These are phyloP conservation scores for Thecocarcelia acutangulata DNA, from an alignment of 2,888 invertebrate genomes.

Conservation along the genomic window DNA sequence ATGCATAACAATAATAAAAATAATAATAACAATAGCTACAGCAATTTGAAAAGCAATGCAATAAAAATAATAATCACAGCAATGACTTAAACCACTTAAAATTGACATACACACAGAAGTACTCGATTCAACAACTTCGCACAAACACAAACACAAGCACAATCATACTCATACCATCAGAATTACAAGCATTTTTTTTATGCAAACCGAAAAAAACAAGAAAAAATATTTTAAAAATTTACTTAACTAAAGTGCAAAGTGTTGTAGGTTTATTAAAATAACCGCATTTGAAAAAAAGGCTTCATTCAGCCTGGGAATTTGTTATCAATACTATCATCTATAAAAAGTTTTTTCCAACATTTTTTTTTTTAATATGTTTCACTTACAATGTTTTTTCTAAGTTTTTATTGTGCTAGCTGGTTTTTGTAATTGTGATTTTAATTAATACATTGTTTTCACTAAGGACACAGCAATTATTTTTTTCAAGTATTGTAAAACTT, in stretches of 20 bases:
- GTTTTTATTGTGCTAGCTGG: background rate
- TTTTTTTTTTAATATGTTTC: constrained; percentile 13
- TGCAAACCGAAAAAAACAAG: background rate
- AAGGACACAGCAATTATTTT: constrained; percentile 46
- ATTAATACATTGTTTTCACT: constrained; percentile 54
- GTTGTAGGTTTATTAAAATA: constrained; percentile 52
- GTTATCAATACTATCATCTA: constrained; percentile 28
- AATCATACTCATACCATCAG: no score
- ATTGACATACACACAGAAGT: background rate
- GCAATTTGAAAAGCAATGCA: constrained; percentile 37
- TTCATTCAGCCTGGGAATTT: background rate
- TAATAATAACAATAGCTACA: constrained; percentile 10
- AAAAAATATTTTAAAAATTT: constrained; percentile 29
- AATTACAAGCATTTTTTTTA: background rate
- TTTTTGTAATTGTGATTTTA: constrained; percentile 17
- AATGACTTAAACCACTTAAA: constrained; percentile 24
- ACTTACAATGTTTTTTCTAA: background rate
- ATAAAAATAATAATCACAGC: constrained; percentile 30
- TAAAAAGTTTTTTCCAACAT: constrained; percentile 11
- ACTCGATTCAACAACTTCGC: background rate
- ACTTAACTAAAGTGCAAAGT: constrained; percentile 64
- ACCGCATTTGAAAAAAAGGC: constrained; percentile 6
- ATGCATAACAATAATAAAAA: constrained; percentile 45
- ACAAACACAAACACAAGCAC: background rate
- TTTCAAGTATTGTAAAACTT: background rate